A percentile compares a stretch with the other conserved stretches of the same genome.
phyloP scores from a whole-genome alignment of 2,888 invertebrate genomes.

The Cryptus armator region DNA sequence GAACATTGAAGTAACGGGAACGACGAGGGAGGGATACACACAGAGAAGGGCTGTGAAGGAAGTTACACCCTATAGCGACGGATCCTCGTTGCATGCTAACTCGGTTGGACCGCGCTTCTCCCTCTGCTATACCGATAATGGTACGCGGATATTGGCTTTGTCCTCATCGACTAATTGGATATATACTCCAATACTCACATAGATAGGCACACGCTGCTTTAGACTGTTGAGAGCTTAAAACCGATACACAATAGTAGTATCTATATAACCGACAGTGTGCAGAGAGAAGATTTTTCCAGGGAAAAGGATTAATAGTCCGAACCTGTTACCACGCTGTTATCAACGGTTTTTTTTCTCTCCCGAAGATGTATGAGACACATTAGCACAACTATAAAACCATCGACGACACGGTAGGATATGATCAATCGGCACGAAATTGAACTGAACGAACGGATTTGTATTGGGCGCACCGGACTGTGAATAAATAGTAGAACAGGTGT shows the following conservation, averaged over 20 bases:
- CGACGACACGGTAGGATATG: slow-evolving; percentile 25
- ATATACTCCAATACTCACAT: slow-evolving; percentile 13
- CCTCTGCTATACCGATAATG: slow-evolving; percentile 46
- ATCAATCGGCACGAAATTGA: slow-evolving; percentile 54
- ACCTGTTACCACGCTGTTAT: background rate
- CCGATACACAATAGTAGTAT: slow-evolving; percentile 10
- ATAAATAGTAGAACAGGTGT: slow-evolving; percentile 33
- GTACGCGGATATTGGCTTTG: slow-evolving; percentile 62
- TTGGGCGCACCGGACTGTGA: background rate
- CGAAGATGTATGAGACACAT: slow-evolving; percentile 36
- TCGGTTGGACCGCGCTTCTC: slow-evolving; percentile 14
- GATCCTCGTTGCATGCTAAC: slow-evolving; percentile 35
- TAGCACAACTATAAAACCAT: slow-evolving; percentile 26
- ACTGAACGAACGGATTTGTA: slow-evolving; percentile 22
- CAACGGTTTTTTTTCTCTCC: background rate
- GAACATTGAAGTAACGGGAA: slow-evolving; percentile 21
- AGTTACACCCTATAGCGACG: slow-evolving; percentile 33
- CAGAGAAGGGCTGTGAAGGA: slow-evolving; percentile 5
- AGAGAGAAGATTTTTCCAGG: background rate
- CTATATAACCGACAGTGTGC: background rate
- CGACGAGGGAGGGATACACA: slow-evolving; percentile 33
- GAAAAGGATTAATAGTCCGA: background rate
- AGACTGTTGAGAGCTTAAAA: slow-evolving; percentile 5
- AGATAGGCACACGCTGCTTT: background rate
- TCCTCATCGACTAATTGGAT: slow-evolving; percentile 65